These are phyloP conservation scores for Lemur catta DNA, from an alignment of 2,797 vertebrate species.

Conservation along the genomic window DNA sequence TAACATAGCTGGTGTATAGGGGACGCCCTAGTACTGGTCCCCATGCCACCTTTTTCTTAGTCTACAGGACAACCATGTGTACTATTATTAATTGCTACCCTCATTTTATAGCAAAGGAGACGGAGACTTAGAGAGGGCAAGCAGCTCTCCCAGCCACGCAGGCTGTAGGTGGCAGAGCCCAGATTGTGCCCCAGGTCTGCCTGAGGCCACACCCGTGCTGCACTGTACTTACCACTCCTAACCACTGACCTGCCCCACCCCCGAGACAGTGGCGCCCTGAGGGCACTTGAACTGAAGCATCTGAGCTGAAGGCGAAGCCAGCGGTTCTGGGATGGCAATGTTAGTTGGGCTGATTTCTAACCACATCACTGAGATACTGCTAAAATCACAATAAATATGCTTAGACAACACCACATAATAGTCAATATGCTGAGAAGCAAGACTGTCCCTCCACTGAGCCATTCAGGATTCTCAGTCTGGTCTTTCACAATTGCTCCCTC, in stretches of 20 bases:
- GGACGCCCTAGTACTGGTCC: neutral
- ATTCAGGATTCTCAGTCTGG: slow-evolving; percentile 59
- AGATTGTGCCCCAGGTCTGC: neutral
- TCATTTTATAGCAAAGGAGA: neutral
- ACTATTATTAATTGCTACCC: neutral
- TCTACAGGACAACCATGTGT: neutral
- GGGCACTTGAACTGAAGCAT: neutral
- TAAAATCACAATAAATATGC: neutral
- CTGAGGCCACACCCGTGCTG: neutral
- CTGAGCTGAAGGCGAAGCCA: neutral
- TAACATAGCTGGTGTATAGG: neutral
- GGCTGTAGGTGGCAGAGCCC: neutral
- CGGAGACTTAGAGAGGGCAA: neutral
- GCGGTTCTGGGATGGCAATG: neutral
- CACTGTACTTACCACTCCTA: neutral
- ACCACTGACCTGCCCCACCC: neutral
- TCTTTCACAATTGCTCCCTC: slow-evolving; percentile 63
- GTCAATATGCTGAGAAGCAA: slow-evolving; percentile 44
- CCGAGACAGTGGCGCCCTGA: neutral
- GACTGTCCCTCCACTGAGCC: slow-evolving; percentile 31
- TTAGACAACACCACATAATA: slow-evolving; percentile 61
- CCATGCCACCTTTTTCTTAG: neutral
- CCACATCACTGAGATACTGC: neutral
- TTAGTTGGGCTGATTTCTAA: neutral
- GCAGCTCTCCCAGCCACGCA: neutral